Percentiles rank a stretch among this genome's conserved stretches.
These are phyloP conservation scores for Lophius americanus DNA, from an alignment of 2,797 vertebrate genomes.

Conservation along the genomic window DNA sequence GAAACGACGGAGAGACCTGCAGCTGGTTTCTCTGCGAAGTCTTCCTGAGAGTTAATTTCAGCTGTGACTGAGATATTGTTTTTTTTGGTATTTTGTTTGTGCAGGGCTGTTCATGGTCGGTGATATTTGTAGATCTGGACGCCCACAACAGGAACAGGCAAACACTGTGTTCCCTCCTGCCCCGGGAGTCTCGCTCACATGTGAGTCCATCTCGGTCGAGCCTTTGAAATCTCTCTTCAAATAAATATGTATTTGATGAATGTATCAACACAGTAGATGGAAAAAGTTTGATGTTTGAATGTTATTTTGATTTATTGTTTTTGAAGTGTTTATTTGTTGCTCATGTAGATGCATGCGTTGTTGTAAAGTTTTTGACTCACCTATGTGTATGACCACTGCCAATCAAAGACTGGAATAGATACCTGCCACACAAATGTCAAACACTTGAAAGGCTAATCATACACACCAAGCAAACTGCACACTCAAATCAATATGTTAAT, in stretches of 20 bases:
- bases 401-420: conserved; percentile 22
- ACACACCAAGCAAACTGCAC: conserved; percentile 13
- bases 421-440: conserved; percentile 1
- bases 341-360: no score
- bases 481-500: background rate
- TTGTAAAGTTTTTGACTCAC: background rate
- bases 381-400: conserved; percentile 3
- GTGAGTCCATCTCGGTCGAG: conserved; percentile 80
- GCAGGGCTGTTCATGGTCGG: conserved; percentile 96
- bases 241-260: no score
- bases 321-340: no score
- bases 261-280: no score
- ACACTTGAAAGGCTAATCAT: conserved; percentile 37
- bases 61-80: conserved; percentile 17
- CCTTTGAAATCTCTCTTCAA: no score
- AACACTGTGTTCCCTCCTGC: conserved; percentile 92
- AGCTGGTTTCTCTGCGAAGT: background rate
- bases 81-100: conserved; percentile 35
- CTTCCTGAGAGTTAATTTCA: conserved; percentile 27
- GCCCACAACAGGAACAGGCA: conserved; percentile 98
- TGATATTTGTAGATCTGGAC: conserved; percentile 99
- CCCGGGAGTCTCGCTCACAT: conserved; percentile 95
- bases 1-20: no score
- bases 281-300: no score
- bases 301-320: no score